phyloP scores from a whole-genome alignment of 2,797 vertebrate genomes.

The Australoheros facetus region DNA sequence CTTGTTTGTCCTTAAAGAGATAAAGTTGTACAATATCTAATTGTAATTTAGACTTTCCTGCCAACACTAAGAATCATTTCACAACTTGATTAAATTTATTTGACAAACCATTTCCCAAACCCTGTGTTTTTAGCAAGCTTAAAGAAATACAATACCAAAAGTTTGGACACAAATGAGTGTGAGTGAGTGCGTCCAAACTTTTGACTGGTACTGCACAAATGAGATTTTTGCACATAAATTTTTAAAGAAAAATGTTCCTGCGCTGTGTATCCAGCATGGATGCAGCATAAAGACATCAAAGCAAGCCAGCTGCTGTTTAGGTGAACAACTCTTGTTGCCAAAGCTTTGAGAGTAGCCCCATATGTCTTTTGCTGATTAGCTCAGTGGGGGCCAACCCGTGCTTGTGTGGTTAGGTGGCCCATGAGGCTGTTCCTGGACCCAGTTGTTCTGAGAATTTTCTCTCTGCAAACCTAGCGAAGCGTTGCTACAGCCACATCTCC shows the following conservation, averaged over 20 bases:
- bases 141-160: neutral
- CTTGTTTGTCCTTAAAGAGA: neutral
- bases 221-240: neutral
- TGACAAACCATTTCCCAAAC: neutral
- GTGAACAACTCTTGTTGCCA: slow-evolving; percentile 1
- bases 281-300: neutral
- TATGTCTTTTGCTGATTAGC: slow-evolving; percentile 28
- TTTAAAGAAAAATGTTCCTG: neutral
- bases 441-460: slow-evolving; percentile 2
- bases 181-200: too few species aligned
- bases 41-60: neutral
- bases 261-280: neutral
- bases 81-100: neutral
- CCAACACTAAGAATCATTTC: neutral
- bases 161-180: too few species aligned
- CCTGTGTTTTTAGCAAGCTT: neutral
- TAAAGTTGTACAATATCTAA: neutral
- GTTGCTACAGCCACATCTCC: slow-evolving; percentile 18
- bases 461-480: slow-evolving; percentile 3
- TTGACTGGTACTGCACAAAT: too few species aligned
- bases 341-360: slow-evolving; percentile 11
- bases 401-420: slow-evolving; percentile 1
- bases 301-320: neutral
- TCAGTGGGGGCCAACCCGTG: slow-evolving; percentile 13
- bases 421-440: neutral